A percentile compares a stretch with the other conserved stretches of the same genome.
phyloP scores from a whole-genome alignment of 2,113 vertebrate species.

The Nyctibius bracteatus region DNA sequence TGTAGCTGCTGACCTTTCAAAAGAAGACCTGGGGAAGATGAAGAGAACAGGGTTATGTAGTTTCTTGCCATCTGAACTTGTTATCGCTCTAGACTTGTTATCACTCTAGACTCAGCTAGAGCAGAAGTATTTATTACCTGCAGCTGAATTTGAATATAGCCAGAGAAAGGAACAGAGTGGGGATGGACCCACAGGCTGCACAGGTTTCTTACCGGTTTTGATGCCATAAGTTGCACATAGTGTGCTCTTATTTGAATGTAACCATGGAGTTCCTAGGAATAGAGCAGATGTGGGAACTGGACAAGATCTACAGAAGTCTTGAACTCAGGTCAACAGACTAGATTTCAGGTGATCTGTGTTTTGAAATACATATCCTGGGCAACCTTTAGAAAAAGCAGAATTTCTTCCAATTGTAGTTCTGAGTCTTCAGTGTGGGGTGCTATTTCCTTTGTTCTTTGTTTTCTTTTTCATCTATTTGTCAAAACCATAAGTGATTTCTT shows the following conservation, averaged over 20 bases:
- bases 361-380: background rate
- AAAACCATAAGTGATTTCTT: background rate
- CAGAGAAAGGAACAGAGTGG: background rate
- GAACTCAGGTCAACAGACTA: background rate
- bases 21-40: background rate
- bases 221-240: background rate
- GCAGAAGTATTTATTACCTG: background rate
- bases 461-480: background rate
- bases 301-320: background rate
- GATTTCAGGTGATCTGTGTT: background rate
- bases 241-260: background rate
- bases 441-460: background rate
- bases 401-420: background rate
- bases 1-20: background rate
- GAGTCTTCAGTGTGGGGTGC: background rate
- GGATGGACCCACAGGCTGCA: background rate
- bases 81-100: conserved; percentile 5
- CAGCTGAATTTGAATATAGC: background rate
- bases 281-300: background rate
- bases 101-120: background rate
- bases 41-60: background rate
- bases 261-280: background rate
- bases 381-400: background rate
- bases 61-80: conserved; percentile 2
- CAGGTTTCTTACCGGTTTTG: background rate